Evolutionary conservation across 2,888 invertebrate species (phyloP), one percentile per base, ranked within the genome.

Genomic region (Suillia variegata): DNA sequence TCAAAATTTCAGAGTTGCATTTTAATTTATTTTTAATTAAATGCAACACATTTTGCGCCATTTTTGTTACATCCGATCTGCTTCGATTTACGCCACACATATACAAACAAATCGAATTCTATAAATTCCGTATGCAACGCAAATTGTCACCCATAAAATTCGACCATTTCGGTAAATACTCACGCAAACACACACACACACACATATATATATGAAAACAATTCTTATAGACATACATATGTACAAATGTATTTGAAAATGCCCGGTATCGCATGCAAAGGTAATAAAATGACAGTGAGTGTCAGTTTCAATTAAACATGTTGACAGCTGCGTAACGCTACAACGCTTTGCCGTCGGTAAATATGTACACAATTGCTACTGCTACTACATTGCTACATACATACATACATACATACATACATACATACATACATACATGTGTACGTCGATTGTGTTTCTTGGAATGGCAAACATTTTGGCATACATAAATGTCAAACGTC

Each of bases 221-320:
- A 8, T n/a, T 4, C 38, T n/a, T n/a, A n/a, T n/a, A n/a, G n/a
- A n/a, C n/a, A n/a, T n/a, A n/a, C n/a, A n/a, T n/a, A n/a, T n/a
- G n/a, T n/a, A n/a, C n/a, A n/a, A n/a, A n/a, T n/a, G n/a, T n/a
- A n/a, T n/a, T n/a, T n/a, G n/a, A 45, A 18, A 45, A 18, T 45
- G 4, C 45, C 4, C 18, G 64, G 66, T 70, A 75, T 67, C 70
- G 67, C 73, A 70, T 73, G 73, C 71, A 69, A 68, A 72, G 72
- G 66, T 69, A 72, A 75, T 75, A 77, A 75, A 75, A 76, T 73
- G 73, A 74, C 72, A 71, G 68, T 70, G 75, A 75, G 75, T 77
- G 76, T 75, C 76, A 77, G 72, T 77, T 77, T 75, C 77, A 75
- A 75, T 75, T 75, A 75, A 77, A 75, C 75, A 74, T 76, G 74